Base-by-base conservation (phyloP, 2,888 invertebrate genomes). In the Metopia argyrocephala region DNA sequence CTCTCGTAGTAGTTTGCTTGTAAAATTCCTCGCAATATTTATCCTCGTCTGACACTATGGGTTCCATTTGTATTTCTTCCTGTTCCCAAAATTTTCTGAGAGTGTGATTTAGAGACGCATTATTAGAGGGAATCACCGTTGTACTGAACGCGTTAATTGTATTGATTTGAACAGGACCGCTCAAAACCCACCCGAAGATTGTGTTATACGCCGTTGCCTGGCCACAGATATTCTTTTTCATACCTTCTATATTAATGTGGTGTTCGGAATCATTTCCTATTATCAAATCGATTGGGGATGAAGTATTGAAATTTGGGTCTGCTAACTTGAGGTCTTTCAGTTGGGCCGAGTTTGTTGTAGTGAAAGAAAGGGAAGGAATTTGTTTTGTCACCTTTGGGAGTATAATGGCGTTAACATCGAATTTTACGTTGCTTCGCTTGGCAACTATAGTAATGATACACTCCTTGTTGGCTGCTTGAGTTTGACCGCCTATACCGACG, bases 1-100 rank as follows among this genome's bases (percentile, higher is more conserved):
- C 21, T 21, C 75, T 38, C 3, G 48, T 38, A 9, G 76, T 69
- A 1, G 76, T 76, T 28, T 61, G 3, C 9, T 3, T 27, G 38
- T 76, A 76, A 27, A 64, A 56, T 1, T 48, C 20, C 52, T 76
- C 76, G 31, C 69, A 69, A 38, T 31, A 21, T 12, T 62, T 18
- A n/a, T 76, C 69, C 5, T 62, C 76, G 9, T 28, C 46, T 1
- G 31, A 38, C 0, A 18, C 18, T 2, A 5, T 3, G 15, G 20
- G 23, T 3, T 23, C 4, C 7, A 15, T 6, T 1, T 45, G 45
- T 1, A 73, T 7, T 25, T 73, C 73, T 15, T 65, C 74, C 23
- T 57, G 66, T 38, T 75, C 66, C 75, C 66, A 75, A 61, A 75
- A 75, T 25, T 62, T 31, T 15, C 52, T 31, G 1, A 76, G 18